Base-by-base conservation (phyloP, 1,140 invertebrate species). In the Drosophila willistoni region DNA sequence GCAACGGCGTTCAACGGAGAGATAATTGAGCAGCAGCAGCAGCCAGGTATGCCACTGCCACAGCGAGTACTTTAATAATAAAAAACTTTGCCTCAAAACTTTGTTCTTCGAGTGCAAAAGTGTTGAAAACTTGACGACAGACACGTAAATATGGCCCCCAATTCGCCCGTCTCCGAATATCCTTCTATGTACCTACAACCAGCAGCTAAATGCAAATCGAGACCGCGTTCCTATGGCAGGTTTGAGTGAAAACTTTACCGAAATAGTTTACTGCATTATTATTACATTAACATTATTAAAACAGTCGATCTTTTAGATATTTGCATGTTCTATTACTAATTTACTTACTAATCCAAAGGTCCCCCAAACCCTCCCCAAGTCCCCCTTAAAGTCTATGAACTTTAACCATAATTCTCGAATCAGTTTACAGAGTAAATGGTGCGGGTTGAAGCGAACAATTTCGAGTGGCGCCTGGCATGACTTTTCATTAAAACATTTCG, bases 61-160 rank as follows among this genome's bases (percentile, higher is more conserved):
- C 19, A 10, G 25, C 41, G 39, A 62, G 60, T 62, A 25, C 60
- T 62, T 62, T 62, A 62, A 62, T 62, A 62, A 62, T 62, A 62
- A 62, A 61, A 62, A 62, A 62, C 60, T 62, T 62, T 62, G 19
- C 13, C 13, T 7, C 36, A 62, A 62, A 62, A 14, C 34, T 36
- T 13, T 39, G 25, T 62, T 62, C 19, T 39, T 62, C n/a, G 17
- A 19, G 19, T 62, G 60, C 29, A 62, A 62, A 44, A 62, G 60
- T 62, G 39, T 39, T 44, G 60, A 62, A 62, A 62, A 62, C 12
- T 62, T 29, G 36, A 25, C 39, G 34, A 62, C 60, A 42, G 22
- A 22, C 60, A 62, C 60, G 60, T 62, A 62, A 62, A 62, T 62
- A 62, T 44, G 60, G 22, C 60, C 60, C n/a, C n/a, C 3, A 62